phyloP scores from a whole-genome alignment of 2,113 vertebrate genomes.

The Lucifuga dentata region DNA sequence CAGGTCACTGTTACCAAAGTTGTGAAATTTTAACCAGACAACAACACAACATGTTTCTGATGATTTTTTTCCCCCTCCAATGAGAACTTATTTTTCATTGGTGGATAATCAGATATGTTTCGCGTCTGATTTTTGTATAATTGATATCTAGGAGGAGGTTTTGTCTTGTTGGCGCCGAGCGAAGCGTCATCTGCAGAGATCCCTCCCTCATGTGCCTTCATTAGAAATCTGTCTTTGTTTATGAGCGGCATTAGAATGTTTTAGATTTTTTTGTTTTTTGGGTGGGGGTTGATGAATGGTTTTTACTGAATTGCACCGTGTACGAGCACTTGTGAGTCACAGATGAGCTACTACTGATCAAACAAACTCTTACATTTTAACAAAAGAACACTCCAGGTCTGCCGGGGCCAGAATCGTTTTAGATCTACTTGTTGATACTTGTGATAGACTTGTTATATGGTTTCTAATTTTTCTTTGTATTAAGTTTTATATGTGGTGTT shows the following conservation, averaged over 20 bases:
- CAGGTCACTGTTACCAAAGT: slow-evolving; percentile 61
- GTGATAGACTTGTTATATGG: slow-evolving; percentile 31
- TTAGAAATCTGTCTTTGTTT: slow-evolving; percentile 35
- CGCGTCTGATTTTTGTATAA: slow-evolving; percentile 19
- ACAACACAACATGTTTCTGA: slow-evolving; percentile 20
- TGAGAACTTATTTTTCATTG: slow-evolving; percentile 30
- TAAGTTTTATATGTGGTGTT: slow-evolving; percentile 65
- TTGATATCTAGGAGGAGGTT: slow-evolving; percentile 16
- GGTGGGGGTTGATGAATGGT: background rate
- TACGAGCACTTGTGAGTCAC: slow-evolving; percentile 40
- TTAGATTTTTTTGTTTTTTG: background rate
- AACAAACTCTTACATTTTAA: slow-evolving; percentile 31
- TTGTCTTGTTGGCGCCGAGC: background rate
- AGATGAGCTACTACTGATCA: slow-evolving; percentile 72
- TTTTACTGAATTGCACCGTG: slow-evolving; percentile 64
- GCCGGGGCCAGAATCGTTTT: slow-evolving; percentile 25
- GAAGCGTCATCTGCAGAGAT: background rate
- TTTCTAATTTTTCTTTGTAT: slow-evolving; percentile 49
- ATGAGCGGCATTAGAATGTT: slow-evolving; percentile 70
- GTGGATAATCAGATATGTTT: background rate
- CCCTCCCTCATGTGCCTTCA: slow-evolving; percentile 65
- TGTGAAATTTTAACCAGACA: slow-evolving; percentile 28
- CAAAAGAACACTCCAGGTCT: slow-evolving; percentile 16
- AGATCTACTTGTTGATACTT: slow-evolving; percentile 45
- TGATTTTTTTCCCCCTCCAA: background rate